phyloP scores from a whole-genome alignment of 1,140 invertebrate species.

The Trichoplusia ni region DNA sequence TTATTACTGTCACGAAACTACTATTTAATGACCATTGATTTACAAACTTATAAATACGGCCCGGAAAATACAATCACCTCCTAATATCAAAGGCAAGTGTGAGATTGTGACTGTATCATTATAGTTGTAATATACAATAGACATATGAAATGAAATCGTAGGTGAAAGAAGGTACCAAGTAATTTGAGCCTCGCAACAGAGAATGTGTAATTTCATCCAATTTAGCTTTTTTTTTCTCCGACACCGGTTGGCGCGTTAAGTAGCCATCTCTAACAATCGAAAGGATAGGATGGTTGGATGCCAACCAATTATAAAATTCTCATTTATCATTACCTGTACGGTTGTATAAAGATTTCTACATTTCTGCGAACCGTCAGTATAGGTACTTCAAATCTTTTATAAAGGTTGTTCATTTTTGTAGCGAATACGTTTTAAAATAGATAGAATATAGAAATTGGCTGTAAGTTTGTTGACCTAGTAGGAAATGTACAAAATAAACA shows the following conservation, averaged over 20 bases:
- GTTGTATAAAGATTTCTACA: slow-evolving; percentile 4
- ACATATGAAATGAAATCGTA: slow-evolving; percentile 38
- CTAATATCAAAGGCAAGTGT: background rate
- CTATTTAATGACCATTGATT: slow-evolving; percentile 22
- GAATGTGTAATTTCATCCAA: slow-evolving; percentile 67
- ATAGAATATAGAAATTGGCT: too few relatives aligned
- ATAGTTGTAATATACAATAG: slow-evolving; percentile 29
- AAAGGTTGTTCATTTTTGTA: too few relatives aligned
- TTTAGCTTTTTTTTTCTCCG: slow-evolving; percentile 54
- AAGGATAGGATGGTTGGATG: slow-evolving; percentile 28
- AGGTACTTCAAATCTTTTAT: too few relatives aligned
- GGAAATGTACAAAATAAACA: background rate
- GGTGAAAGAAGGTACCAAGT: slow-evolving; percentile 45
- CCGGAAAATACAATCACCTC: background rate
- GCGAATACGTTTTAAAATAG: too few relatives aligned
- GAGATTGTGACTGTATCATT: slow-evolving; percentile 9
- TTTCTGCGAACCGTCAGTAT: slow-evolving; percentile 8
- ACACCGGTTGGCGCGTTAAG: slow-evolving; percentile 38
- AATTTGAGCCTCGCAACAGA: slow-evolving; percentile 50
- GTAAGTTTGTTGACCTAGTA: background rate
- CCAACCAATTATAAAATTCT: slow-evolving; percentile 50
- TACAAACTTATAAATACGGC: slow-evolving; percentile 1
- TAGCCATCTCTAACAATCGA: slow-evolving; percentile 34
- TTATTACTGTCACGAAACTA: slow-evolving; percentile 43
- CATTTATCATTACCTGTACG: slow-evolving; percentile 11